Percentiles rank a stretch among this genome's conserved stretches.
Evolutionary conservation across 1,140 invertebrate species (phyloP).

Genomic region (Drosophila seguyi): DNA sequence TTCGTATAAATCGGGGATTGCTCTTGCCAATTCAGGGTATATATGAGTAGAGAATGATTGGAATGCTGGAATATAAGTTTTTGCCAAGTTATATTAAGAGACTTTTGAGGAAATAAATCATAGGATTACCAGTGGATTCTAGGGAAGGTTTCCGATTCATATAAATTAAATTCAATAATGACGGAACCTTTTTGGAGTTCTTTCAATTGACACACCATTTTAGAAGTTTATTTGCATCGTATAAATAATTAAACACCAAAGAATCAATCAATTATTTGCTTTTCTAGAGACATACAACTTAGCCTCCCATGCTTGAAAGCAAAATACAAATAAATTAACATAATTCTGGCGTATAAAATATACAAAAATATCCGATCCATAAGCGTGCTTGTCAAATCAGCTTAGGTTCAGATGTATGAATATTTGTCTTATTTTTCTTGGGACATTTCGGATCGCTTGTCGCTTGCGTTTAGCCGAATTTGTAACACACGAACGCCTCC

Average conservation of each 20-base stretch:
- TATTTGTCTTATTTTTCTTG: conserved; percentile 20
- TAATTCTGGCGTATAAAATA: conserved; percentile 17
- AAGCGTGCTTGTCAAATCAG: conserved; percentile 69
- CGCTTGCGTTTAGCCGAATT: conserved; percentile 61
- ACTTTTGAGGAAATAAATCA: neutral
- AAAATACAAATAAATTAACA: conserved; percentile 10
- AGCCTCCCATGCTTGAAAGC: neutral
- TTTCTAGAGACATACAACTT: neutral
- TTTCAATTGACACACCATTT: neutral
- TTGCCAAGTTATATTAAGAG: neutral
- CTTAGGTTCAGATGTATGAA: conserved; percentile 39
- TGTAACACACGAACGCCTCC: conserved; percentile 77
- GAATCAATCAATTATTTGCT: neutral
- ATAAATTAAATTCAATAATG: neutral
- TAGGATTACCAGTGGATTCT: neutral
- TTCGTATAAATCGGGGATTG: conserved; percentile 29
- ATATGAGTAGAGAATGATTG: conserved; percentile 8
- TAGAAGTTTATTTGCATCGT: neutral
- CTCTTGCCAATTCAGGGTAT: conserved; percentile 26
- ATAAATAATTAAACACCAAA: no score
- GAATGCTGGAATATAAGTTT: conserved; percentile 20
- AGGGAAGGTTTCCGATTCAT: neutral
- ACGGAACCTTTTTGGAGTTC: neutral
- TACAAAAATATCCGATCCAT: conserved; percentile 31
- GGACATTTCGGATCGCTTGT: conserved; percentile 24